phyloP scores from a whole-genome alignment of 2,888 invertebrate species.

The Drosophila quasianomalipes region DNA sequence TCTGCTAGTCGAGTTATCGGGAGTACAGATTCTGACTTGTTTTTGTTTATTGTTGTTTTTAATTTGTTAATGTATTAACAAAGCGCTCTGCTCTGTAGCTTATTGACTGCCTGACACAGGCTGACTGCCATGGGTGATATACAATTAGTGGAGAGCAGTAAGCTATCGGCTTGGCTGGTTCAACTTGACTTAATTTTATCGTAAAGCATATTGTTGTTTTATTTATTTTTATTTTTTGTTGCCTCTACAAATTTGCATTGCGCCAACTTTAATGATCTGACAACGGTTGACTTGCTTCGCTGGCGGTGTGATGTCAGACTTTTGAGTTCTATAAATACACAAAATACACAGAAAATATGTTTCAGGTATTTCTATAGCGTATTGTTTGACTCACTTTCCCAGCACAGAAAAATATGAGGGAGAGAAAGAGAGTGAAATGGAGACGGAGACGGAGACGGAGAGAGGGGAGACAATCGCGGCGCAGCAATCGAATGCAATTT shows the following conservation, averaged over 20 bases:
- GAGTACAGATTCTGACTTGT: not conserved
- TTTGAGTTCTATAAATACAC: conserved; percentile 70
- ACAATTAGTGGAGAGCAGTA: conserved; percentile 34
- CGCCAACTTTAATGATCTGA: conserved; percentile 56
- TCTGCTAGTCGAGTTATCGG: not conserved
- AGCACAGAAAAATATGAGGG: not conserved
- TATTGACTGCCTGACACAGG: conserved; percentile 14
- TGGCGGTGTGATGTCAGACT: conserved; percentile 71
- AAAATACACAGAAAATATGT: conserved; percentile 47
- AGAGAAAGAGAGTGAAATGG: not conserved
- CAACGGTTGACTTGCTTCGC: conserved; percentile 62
- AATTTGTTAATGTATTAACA: conserved; percentile 40
- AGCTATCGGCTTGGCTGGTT: conserved; percentile 35
- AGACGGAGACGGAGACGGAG: conserved; percentile 32
- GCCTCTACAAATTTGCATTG: conserved; percentile 49
- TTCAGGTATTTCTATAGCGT: conserved; percentile 38
- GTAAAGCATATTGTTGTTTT: conserved; percentile 23
- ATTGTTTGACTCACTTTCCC: conserved; percentile 43
- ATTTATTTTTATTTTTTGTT: conserved; percentile 40
- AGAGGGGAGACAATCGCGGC: conserved; percentile 56
- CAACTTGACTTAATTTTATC: conserved; percentile 60
- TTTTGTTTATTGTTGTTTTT: conserved; percentile 9
- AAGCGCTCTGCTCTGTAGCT: conserved; percentile 24
- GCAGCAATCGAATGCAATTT: conserved; percentile 75
- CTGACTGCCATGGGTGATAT: conserved; percentile 4